phyloP scores from a whole-genome alignment of 2,113 vertebrate species.

The Nesoenas mayeri region DNA sequence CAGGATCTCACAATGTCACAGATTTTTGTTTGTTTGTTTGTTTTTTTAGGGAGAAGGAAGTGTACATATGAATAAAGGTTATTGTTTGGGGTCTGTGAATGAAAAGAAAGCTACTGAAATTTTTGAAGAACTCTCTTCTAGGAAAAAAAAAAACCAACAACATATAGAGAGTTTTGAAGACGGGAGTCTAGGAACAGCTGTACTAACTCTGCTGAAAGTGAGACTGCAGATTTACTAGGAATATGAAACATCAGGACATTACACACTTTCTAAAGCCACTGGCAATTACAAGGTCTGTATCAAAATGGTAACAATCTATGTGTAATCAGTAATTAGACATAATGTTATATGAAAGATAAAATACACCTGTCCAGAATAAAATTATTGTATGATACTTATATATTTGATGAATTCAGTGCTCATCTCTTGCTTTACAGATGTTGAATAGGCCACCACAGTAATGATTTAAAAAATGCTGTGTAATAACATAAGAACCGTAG shows the following conservation, averaged over 20 bases:
- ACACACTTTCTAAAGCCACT: not conserved
- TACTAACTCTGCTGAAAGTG: not conserved
- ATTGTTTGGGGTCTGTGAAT: not conserved
- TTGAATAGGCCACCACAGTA: not conserved
- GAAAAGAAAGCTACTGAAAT: not conserved
- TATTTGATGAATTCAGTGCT: not conserved
- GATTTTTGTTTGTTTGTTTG: not conserved
- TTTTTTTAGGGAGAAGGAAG: accelerated
- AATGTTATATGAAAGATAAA: not conserved
- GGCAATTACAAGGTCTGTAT: not conserved
- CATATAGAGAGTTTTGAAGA: not conserved
- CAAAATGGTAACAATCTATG: not conserved
- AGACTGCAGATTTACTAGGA: not conserved
- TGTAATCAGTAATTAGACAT: not conserved
- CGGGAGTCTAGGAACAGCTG: not conserved
- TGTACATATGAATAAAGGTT: not conserved
- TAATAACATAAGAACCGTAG: not conserved
- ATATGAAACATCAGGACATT: not conserved
- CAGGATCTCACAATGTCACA: not conserved
- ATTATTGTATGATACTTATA: not conserved
- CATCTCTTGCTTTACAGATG: not conserved
- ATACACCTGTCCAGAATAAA: not conserved
- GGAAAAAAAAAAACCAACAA: not conserved
- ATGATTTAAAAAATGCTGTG: not conserved
- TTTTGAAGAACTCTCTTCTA: not conserved